Conservation (phyloP, 2,113 vertebrate species). For the Bubalus kerabau region DNA sequence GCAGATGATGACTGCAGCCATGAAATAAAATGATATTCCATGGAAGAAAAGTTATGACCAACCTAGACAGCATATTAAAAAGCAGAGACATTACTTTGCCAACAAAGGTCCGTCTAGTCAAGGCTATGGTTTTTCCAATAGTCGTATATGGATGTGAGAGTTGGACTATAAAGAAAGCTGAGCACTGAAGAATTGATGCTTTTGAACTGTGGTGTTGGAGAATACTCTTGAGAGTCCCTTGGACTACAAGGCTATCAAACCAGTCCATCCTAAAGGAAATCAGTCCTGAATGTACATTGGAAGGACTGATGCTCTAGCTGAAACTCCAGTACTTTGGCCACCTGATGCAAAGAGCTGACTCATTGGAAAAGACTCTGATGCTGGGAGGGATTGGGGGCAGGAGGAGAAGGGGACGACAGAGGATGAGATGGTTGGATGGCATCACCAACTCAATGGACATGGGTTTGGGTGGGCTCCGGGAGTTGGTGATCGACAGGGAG, state of each 20-base stretch:
- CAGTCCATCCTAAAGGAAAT: not conserved
- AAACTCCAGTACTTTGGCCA: not conserved
- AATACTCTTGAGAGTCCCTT: not conserved
- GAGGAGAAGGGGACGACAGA: not conserved
- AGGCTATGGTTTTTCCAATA: not conserved
- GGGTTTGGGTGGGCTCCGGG: not conserved
- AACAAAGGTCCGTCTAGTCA: not conserved
- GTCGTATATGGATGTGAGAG: not conserved
- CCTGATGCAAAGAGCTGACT: not conserved
- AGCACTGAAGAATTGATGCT: accelerated
- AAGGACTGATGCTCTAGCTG: not conserved
- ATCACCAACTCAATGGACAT: not conserved
- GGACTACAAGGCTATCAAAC: not conserved
- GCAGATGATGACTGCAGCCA: not conserved
- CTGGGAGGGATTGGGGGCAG: not conserved
- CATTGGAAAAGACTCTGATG: not conserved
- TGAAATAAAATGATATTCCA: not conserved
- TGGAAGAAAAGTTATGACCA: not conserved
- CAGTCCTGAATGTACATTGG: not conserved
- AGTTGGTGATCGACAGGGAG: not conserved
- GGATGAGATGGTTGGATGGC: not conserved
- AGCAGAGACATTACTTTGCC: not conserved
- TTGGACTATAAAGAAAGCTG: not conserved
- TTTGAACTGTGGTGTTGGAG: not conserved
- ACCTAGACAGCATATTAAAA: not conserved